phyloP scores from a whole-genome alignment of 2,888 invertebrate species.

The Sphaeridia pumilis region DNA sequence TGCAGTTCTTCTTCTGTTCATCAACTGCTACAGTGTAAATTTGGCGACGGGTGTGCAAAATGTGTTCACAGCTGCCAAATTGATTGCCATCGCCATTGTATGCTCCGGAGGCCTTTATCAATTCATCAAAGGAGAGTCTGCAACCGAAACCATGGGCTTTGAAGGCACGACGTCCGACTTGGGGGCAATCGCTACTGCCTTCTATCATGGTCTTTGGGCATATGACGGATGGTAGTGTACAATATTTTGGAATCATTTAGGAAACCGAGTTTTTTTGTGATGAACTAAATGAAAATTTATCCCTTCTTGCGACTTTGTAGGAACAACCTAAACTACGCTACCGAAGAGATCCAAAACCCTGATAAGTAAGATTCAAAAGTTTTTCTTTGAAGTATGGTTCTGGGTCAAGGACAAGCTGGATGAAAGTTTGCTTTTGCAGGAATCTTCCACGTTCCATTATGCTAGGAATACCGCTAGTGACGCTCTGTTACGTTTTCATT shows the following conservation, averaged over 20 bases:
- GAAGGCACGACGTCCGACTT: conserved; percentile 53
- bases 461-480: conserved; percentile 88
- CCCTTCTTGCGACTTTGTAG: conserved; percentile 35
- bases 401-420: neutral
- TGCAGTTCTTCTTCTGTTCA: conserved; percentile 30
- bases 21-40: conserved; percentile 65
- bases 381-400: neutral
- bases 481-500: conserved; percentile 82
- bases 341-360: conserved; percentile 48
- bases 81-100: conserved; percentile 62
- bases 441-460: conserved; percentile 86
- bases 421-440: conserved; percentile 42
- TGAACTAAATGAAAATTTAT: too few species aligned
- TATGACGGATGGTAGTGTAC: conserved; percentile 69
- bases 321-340: conserved; percentile 50
- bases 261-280: neutral
- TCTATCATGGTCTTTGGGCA: conserved; percentile 75
- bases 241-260: neutral
- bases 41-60: conserved; percentile 70
- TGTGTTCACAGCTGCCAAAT: conserved; percentile 64
- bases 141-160: conserved; percentile 47
- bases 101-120: conserved; percentile 65
- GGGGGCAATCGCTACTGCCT: conserved; percentile 61
- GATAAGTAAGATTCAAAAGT: conserved; percentile 36
- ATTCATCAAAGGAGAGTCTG: conserved; percentile 47